Conservation (phyloP, 37 sponge, comb jelly and placozoan genomes). For the Crambe crambe region DNA sequence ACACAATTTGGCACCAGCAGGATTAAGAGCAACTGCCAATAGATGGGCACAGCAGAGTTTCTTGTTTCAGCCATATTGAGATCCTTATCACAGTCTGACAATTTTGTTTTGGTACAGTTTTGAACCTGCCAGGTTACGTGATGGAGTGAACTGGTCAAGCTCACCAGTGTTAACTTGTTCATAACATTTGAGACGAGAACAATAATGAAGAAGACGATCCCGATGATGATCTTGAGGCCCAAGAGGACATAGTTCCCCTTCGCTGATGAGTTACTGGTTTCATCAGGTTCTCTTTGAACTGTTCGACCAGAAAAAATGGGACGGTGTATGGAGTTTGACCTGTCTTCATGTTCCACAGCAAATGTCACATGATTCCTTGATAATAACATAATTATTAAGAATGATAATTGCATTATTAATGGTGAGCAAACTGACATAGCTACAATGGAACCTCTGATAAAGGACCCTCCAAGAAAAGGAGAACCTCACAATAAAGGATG, state of each 20-base stretch:
- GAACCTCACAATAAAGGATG: too few species aligned
- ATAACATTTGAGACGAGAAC: slow-evolving; percentile 39
- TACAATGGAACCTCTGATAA: too few species aligned
- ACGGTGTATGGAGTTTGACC: background rate
- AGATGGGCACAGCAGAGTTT: slow-evolving; percentile 23
- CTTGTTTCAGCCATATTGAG: background rate
- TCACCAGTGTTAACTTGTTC: slow-evolving; percentile 75
- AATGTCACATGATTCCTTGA: background rate
- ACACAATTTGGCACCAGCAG: slow-evolving; percentile 74
- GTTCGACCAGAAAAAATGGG: background rate
- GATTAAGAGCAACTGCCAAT: slow-evolving; percentile 69
- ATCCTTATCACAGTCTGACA: background rate
- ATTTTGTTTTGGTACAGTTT: background rate
- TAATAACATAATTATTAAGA: too few species aligned
- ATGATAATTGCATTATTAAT: too few species aligned
- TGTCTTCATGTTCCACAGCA: background rate
- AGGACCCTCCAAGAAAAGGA: too few species aligned
- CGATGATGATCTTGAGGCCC: slow-evolving; percentile 27
- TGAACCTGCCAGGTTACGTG: background rate
- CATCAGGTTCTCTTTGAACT: background rate
- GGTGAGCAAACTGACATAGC: too few species aligned
- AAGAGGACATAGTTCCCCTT: background rate
- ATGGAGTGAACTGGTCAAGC: slow-evolving; percentile 31
- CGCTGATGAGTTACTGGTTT: background rate
- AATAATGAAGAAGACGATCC: slow-evolving; percentile 24